phyloP scores from a whole-genome alignment of 1,140 invertebrate species.

The Pseudomyrmex dendroicus region DNA sequence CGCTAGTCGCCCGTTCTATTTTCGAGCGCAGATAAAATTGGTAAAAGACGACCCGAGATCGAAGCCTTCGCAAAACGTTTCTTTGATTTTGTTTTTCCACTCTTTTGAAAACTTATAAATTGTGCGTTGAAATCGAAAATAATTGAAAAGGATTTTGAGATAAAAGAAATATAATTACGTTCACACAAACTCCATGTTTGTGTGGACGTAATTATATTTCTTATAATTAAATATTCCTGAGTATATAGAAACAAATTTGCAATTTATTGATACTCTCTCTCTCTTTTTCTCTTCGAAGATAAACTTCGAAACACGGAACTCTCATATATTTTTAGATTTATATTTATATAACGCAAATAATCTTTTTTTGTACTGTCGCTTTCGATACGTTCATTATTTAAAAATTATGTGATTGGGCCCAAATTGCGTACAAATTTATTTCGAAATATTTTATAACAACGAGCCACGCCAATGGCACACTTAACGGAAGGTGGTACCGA shows the following conservation, averaged over 20 bases:
- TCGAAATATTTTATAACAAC: too few relatives aligned
- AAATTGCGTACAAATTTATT: background rate
- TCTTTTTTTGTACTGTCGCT: background rate
- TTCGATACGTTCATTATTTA: background rate
- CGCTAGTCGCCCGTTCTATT: slow-evolving; percentile 22
- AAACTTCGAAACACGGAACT: too few relatives aligned
- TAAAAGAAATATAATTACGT: too few relatives aligned
- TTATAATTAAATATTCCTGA: too few relatives aligned
- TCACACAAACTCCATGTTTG: too few relatives aligned
- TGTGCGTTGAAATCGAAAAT: background rate
- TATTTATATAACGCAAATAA: background rate
- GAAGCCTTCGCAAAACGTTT: background rate
- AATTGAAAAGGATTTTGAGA: too few relatives aligned
- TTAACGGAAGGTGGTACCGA: slow-evolving; percentile 4
- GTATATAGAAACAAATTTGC: too few relatives aligned
- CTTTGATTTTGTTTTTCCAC: background rate
- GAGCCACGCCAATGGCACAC: background rate
- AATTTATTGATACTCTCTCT: too few relatives aligned
- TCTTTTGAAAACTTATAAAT: slow-evolving; percentile 3
- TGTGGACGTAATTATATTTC: too few relatives aligned
- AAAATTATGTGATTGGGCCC: background rate
- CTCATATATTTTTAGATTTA: too few relatives aligned
- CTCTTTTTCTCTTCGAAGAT: too few relatives aligned
- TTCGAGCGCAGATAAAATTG: slow-evolving; percentile 28
- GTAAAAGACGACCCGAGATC: slow-evolving; percentile 10